These are phyloP conservation scores for Lasioglossum lativentre DNA, from an alignment of 2,888 invertebrate genomes.

Conservation along the genomic window DNA sequence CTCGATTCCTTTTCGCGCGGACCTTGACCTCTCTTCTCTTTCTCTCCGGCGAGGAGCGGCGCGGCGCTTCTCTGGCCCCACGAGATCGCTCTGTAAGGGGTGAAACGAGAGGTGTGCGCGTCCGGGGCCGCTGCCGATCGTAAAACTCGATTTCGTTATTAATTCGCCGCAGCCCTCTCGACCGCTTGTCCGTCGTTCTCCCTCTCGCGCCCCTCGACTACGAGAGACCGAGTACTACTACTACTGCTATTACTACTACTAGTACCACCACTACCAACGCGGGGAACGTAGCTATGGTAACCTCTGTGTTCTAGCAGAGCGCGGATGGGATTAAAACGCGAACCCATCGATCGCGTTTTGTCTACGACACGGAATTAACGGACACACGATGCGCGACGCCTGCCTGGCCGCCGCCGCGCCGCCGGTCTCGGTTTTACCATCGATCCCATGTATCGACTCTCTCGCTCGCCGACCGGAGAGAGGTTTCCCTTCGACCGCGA, in stretches of 20 bases:
- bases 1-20: conserved; percentile 23
- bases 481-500: conserved; percentile 16
- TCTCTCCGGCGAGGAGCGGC: conserved; percentile 1
- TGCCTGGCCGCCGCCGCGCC: neutral
- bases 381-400: neutral
- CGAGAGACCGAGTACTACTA: neutral
- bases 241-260: too few species aligned
- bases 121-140: conserved; percentile 2
- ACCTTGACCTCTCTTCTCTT: conserved; percentile 38
- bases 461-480: neutral
- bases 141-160: conserved; percentile 7
- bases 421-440: conserved; percentile 15
- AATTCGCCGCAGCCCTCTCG: neutral
- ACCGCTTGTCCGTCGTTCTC: neutral
- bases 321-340: conserved; percentile 45
- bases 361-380: conserved; percentile 35
- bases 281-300: conserved; percentile 8
- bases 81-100: neutral
- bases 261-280: neutral
- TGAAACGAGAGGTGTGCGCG: neutral
- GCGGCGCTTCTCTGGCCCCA: too few species aligned
- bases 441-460: conserved; percentile 23
- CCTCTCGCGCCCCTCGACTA: neutral
- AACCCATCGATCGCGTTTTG: conserved; percentile 19
- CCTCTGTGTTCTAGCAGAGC: neutral